Evolutionary conservation across 2,888 invertebrate species (phyloP), one percentile per base, ranked within the genome.

Genomic region (Heliconius ethilla): DNA sequence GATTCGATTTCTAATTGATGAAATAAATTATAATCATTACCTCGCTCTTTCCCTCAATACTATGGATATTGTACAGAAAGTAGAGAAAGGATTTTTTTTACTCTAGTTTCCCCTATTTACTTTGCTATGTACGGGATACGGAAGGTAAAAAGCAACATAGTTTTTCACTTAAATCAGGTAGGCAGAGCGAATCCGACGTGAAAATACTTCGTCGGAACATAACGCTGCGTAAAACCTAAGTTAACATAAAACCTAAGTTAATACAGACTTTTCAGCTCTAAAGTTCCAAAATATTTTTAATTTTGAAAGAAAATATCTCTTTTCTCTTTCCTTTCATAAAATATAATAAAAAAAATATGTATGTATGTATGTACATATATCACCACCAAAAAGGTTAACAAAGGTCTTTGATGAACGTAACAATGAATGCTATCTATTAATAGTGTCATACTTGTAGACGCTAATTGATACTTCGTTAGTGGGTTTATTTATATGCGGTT

Each of bases 391-490:
- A 67, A 67, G 11, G 37, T 67, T 33, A 66, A 33, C 33, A 13
- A 70, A 59, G 22, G 33, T 72, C 55, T n/a, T 59, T 72, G 59
- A 59, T 72, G n/a, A 33, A 33, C 55, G 22, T 11, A 29, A 59
- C 55, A 72, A 59, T 55, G 55, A 59, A 22, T n/a, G 40, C 15
- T 37, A 55, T 55, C 55, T 70, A 59, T 72, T 72, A 59, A 72
- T 72, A 72, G 33, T 13, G 51, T 59, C n/a, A 72, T 33, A 72
- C 55, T 72, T 33, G 55, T 55, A n/a, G 55, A 59, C 70, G 70
- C 70, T 72, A 72, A 72, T 72, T 72, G 70, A 33, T 72, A 59
- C 13, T 59, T 29, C 33, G 70, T 72, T 59, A 72, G 29, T 45
- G 15, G 3, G 69, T 72, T 33, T 72, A 72, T 72, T 72, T 59